Percentiles rank a stretch among this genome's conserved stretches.
Evolutionary conservation across 2,797 vertebrate genomes (phyloP).

Genomic region (Myripristis murdjan): DNA sequence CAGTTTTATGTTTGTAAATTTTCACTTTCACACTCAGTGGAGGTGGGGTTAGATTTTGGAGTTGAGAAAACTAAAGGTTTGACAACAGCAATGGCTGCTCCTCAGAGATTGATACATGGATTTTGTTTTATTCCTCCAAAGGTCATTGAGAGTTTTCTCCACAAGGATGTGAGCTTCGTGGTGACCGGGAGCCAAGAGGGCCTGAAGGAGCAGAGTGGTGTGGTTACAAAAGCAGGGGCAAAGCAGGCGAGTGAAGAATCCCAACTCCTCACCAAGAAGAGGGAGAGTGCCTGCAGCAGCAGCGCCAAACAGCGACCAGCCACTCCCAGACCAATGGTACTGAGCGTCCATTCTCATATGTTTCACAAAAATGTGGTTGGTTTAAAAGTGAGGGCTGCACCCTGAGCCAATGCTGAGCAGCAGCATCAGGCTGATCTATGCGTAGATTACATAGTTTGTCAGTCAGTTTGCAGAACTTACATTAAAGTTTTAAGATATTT

Average conservation of each 20-base stretch:
- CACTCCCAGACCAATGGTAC: conserved; percentile 75
- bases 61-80: not conserved
- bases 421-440: too few relatives aligned
- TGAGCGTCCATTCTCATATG: not conserved
- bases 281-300: conserved; percentile 26
- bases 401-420: too few relatives aligned
- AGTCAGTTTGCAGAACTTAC: too few relatives aligned
- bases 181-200: conserved; percentile 87
- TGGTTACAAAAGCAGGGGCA: not conserved
- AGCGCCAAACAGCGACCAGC: conserved; percentile 47
- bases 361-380: not conserved
- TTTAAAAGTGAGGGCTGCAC: too few relatives aligned
- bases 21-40: not conserved
- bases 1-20: too few relatives aligned
- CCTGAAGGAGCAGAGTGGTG: conserved; percentile 48
- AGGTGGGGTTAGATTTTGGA: conserved; percentile 7
- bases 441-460: too few relatives aligned
- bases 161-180: conserved; percentile 91
- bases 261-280: conserved; percentile 16
- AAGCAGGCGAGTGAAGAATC: conserved; percentile 50
- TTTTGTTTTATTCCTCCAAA: conserved; percentile 48
- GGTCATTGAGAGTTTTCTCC: conserved; percentile 92
- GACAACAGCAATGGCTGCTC: not conserved
- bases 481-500: too few relatives aligned
- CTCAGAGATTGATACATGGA: not conserved